Evolutionary conservation across 1,140 invertebrate genomes (phyloP).

Genomic region (Thalassaphorura encarpata): DNA sequence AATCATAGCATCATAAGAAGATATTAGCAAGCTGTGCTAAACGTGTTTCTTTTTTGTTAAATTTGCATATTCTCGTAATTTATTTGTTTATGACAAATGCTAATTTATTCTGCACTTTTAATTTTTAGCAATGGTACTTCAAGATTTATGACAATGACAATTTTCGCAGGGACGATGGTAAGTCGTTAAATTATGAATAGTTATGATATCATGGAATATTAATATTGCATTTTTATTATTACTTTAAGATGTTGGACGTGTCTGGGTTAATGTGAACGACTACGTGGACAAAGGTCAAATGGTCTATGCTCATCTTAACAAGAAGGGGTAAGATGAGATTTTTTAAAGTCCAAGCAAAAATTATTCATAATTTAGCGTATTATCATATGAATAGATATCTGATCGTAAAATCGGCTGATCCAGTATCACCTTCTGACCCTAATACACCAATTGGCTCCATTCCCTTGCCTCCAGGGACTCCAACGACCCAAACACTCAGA

Average conservation of each 20-base stretch:
- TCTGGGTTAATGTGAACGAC: slow-evolving; percentile 20
- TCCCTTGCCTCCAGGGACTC: neutral
- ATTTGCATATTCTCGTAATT: too few species aligned
- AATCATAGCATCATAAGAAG: too few species aligned
- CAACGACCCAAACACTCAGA: neutral
- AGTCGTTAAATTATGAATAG: slow-evolving; percentile 2
- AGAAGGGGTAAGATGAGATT: slow-evolving; percentile 10
- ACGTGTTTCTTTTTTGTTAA: too few species aligned
- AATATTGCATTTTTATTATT: too few species aligned
- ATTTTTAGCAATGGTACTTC: slow-evolving; percentile 23
- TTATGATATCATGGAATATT: slow-evolving; percentile 8
- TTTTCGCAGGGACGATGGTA: neutral
- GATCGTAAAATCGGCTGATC: neutral
- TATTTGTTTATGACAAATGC: too few species aligned
- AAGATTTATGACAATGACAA: slow-evolving; percentile 22
- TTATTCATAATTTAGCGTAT: neutral
- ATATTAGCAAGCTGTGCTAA: too few species aligned
- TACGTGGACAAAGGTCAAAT: slow-evolving; percentile 27
- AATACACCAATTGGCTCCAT: neutral
- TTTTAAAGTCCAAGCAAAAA: neutral
- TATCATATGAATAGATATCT: neutral
- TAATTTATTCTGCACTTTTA: neutral
- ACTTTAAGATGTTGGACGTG: slow-evolving; percentile 22
- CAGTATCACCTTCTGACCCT: neutral
- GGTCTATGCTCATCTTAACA: slow-evolving; percentile 19